These are phyloP conservation scores for Caradrina kadenii DNA, from an alignment of 2,888 invertebrate genomes.

Conservation along the genomic window DNA sequence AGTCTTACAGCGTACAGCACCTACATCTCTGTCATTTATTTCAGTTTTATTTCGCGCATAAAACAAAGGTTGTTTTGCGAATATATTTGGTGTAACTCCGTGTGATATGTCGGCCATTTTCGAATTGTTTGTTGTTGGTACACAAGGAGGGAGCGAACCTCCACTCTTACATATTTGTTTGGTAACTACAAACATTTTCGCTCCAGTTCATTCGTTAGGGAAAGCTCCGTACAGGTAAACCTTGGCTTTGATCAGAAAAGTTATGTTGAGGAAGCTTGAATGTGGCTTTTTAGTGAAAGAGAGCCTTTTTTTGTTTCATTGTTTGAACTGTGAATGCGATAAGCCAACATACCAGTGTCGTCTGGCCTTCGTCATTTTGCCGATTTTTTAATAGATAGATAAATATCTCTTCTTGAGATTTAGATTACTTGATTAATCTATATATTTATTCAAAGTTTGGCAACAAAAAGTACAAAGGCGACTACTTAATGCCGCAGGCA, in stretches of 20 bases:
- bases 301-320: conserved; percentile 19
- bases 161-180: conserved; percentile 50
- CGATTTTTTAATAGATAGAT: too few relatives aligned
- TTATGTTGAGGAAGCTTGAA: conserved; percentile 12
- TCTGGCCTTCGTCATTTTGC: background rate
- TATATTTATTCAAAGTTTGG: too few relatives aligned
- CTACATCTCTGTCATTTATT: conserved; percentile 24
- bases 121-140: conserved; percentile 54
- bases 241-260: conserved; percentile 43
- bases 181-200: conserved; percentile 54
- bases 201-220: conserved; percentile 42
- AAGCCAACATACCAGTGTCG: background rate
- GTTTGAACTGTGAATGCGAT: conserved; percentile 22
- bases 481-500: too few relatives aligned
- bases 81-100: conserved; percentile 31
- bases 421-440: too few relatives aligned
- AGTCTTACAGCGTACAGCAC: conserved; percentile 8
- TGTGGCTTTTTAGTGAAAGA: conserved; percentile 21
- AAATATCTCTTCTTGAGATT: too few relatives aligned
- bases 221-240: conserved; percentile 18
- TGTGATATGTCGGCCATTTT: conserved; percentile 41
- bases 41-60: conserved; percentile 25
- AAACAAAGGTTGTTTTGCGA: conserved; percentile 28
- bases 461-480: too few relatives aligned
- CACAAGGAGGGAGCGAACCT: conserved; percentile 29